Evolutionary conservation across 2,797 vertebrate genomes (phyloP).

Genomic region (Danio albolineatus): DNA sequence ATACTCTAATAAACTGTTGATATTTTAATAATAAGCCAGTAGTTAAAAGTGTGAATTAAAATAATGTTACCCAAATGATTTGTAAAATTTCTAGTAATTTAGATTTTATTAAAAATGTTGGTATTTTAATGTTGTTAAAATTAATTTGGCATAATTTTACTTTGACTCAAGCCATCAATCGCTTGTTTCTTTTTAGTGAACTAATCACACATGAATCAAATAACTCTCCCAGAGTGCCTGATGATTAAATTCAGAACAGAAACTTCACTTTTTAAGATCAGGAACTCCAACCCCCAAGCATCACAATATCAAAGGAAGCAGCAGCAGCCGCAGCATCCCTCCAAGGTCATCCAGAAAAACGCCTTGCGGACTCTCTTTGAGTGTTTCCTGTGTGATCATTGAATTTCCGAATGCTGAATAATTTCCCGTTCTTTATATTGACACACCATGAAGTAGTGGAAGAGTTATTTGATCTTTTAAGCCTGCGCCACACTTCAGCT

Average conservation of each 20-base stretch:
- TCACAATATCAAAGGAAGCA: slow-evolving; percentile 20
- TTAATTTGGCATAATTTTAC: neutral
- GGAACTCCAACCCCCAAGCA: neutral
- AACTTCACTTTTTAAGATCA: slow-evolving; percentile 15
- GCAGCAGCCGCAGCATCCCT: neutral
- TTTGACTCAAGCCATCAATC: neutral
- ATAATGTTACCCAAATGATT: too few relatives aligned
- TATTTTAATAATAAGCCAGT: too few relatives aligned
- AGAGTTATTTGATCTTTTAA: slow-evolving; percentile 20
- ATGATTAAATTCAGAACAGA: neutral
- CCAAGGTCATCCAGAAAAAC: neutral
- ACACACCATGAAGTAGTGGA: slow-evolving; percentile 5
- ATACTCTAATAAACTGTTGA: too few relatives aligned
- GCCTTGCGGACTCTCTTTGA: neutral
- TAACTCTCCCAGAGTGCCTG: neutral
- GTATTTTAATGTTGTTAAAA: neutral
- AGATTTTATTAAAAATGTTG: neutral
- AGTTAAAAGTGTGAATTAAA: too few relatives aligned
- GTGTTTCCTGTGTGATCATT: slow-evolving; percentile 21
- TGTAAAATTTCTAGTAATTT: too few relatives aligned
- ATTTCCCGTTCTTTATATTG: slow-evolving; percentile 13
- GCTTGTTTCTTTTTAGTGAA: neutral
- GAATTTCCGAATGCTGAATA: neutral
- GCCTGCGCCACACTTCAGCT: neutral
- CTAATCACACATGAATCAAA: neutral